phyloP scores from a whole-genome alignment of 2,888 invertebrate species.

The Odontothrips loti region DNA sequence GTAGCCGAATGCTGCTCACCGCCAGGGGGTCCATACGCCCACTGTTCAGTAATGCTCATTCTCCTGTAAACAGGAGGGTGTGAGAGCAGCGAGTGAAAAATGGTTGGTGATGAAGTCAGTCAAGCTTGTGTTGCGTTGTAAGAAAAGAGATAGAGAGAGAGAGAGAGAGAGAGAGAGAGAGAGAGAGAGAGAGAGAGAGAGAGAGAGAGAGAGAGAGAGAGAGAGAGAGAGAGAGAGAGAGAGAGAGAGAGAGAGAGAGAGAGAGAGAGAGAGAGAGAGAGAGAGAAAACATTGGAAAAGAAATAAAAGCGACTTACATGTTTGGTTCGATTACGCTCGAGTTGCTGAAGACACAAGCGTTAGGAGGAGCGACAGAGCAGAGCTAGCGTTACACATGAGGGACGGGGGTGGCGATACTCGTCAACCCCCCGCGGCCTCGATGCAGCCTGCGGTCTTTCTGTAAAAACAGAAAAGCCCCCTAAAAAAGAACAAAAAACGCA shows the following conservation, averaged over 20 bases:
- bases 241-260: too few relatives aligned
- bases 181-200: too few relatives aligned
- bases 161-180: too few relatives aligned
- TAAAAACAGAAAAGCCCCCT: not conserved
- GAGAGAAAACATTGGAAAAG: not conserved
- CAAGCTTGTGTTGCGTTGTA: not conserved
- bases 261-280: not conserved
- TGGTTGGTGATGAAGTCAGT: not conserved
- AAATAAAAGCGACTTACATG: not conserved
- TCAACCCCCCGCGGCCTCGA: not conserved
- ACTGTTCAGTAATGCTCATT: too few relatives aligned
- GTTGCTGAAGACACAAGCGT: not conserved
- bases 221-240: too few relatives aligned
- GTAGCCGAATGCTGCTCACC: not conserved
- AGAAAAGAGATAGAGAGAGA: not conserved
- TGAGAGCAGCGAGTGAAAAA: too few relatives aligned
- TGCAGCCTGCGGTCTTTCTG: not conserved
- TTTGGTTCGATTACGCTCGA: not conserved
- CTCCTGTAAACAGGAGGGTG: too few relatives aligned
- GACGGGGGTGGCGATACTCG: not conserved
- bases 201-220: too few relatives aligned
- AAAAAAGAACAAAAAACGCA: not conserved
- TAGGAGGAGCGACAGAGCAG: not conserved
- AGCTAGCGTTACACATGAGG: slow-evolving; percentile 6
- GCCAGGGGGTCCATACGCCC: not conserved